Evolutionary conservation across 1,140 invertebrate genomes (phyloP).

Genomic region (Centruroides vittatus): DNA sequence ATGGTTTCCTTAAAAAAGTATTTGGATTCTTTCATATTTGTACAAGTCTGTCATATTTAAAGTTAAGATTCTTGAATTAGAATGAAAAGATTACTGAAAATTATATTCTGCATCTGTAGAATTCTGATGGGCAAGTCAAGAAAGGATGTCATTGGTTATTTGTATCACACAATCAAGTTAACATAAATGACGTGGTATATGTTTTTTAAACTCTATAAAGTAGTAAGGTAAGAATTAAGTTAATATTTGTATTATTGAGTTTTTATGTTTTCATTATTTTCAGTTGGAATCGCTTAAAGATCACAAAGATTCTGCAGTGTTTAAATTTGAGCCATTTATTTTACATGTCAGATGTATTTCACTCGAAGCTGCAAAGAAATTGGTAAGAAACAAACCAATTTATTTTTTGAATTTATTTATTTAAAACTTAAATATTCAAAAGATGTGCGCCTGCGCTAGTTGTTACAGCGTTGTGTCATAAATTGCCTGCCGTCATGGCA

Average conservation of each 20-base stretch:
- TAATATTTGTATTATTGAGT: no score
- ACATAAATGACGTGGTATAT: conserved; percentile 22
- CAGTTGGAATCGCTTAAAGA: conserved; percentile 16
- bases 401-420: no score
- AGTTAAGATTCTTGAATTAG: no score
- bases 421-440: no score
- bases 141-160: conserved; percentile 35
- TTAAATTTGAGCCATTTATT: conserved; percentile 42
- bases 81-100: neutral
- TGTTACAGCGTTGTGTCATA: no score
- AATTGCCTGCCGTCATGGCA: no score
- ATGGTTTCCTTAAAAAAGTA: no score
- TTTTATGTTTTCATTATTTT: neutral
- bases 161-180: conserved; percentile 29
- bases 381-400: conserved; percentile 21
- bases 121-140: conserved; percentile 23
- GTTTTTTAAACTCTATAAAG: neutral
- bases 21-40: no score
- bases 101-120: conserved; percentile 2
- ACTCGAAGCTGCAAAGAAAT: conserved; percentile 29
- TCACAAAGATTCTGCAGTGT: conserved; percentile 24
- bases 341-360: conserved; percentile 35
- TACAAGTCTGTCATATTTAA: no score
- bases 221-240: neutral
- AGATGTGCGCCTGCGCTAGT: no score